Evolutionary conservation across 2,113 vertebrate species (phyloP), one percentile per base, ranked within the genome.

Genomic region (Mesitornis unicolor): DNA sequence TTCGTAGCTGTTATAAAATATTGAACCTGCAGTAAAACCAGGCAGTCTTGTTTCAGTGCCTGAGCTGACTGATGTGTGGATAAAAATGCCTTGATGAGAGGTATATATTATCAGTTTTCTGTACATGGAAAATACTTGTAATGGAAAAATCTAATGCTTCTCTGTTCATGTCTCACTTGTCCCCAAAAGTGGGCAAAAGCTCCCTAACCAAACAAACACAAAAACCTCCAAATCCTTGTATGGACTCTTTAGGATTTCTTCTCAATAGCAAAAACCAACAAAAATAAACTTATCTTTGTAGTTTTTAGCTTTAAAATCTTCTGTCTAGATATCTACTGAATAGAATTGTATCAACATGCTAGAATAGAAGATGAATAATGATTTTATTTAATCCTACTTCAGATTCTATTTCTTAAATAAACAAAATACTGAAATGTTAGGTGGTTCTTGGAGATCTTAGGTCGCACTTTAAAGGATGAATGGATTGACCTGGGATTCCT

Each of bases 181-280:
- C 16, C 16, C 5, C 22, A 42, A 56, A 90, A 57, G 6, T 24
- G 17, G 35, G 22, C 7, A 59, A 78, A 48, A 38, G 1, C 9
- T 3, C 11, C 9, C 3, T 15, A 56, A 57, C 57, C 10, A 40
- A 36, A 28, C 17, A 63, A 25, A 29, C 6, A 51, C 12, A 54
- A 21, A 43, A 6, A 6, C 3, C 11, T 8, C 0, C 5, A 40
- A 24, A 21, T 29, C 4, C 3, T 74, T 80, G 3, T 36, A 9
- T 54, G 7, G 9, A 9, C 6, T 77, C 18, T 13, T 65, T 76
- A n/a, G 7, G 53, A 26, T 61, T 84, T 85, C 25, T 89, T 81
- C 10, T 56, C 6, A 60, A 35, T 10, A 43, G 11, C 5, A 80
- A 57, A 57, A 73, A 2, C 1, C n/a, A 24, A 24, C 5, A 54